phyloP scores from a whole-genome alignment of 1,140 invertebrate genomes.

The Dreissena polymorpha region DNA sequence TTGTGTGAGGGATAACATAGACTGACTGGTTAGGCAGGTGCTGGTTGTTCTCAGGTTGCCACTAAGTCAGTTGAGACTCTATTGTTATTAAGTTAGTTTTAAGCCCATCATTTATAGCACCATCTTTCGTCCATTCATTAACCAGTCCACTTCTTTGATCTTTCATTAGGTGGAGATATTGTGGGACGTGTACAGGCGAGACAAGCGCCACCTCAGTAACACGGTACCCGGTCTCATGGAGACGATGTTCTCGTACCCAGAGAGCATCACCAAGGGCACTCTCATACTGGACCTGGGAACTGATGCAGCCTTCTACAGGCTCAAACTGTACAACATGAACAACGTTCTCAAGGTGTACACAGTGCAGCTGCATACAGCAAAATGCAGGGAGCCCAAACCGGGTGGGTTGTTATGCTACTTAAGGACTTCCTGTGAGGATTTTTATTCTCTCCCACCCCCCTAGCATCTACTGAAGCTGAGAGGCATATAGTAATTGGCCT shows the following conservation, averaged over 20 bases:
- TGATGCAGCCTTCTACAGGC: conserved; percentile 68
- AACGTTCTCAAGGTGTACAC: conserved; percentile 66
- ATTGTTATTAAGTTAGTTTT: too few species aligned
- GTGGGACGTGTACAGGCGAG: conserved; percentile 84
- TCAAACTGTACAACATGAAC: conserved; percentile 65
- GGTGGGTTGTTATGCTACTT: too few species aligned
- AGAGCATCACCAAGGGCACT: conserved; percentile 66
- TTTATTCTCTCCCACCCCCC: too few species aligned
- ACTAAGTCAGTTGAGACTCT: too few species aligned
- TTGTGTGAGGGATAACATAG: too few species aligned
- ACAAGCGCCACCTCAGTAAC: conserved; percentile 80
- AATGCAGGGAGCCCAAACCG: conserved; percentile 53
- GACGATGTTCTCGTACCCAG: conserved; percentile 71
- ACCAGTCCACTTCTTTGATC: too few species aligned
- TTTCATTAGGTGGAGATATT: conserved; percentile 84
- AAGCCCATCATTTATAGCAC: too few species aligned
- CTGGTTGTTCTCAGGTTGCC: too few species aligned
- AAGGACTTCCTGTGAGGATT: not conserved
- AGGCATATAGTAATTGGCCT: too few species aligned
- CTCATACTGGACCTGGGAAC: conserved; percentile 66
- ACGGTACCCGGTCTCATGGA: conserved; percentile 80
- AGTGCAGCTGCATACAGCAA: conserved; percentile 60
- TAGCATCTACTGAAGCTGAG: too few species aligned
- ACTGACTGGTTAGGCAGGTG: too few species aligned
- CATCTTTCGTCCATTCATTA: too few species aligned